phyloP scores from a whole-genome alignment of 2,888 invertebrate species.

The Stenodema calcarata region DNA sequence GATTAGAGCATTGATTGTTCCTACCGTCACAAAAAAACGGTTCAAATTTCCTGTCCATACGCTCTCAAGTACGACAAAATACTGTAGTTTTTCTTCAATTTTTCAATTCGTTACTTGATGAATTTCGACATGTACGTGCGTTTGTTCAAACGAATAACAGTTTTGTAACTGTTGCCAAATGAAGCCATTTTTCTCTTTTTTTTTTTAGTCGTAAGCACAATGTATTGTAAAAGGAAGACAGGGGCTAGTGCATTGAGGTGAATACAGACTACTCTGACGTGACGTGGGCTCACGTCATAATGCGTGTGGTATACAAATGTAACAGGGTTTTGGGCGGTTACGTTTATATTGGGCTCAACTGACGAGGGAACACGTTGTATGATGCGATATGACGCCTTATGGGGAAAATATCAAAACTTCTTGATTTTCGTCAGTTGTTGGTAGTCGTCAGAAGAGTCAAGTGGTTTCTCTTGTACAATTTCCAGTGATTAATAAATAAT shows the following conservation, averaged over 20 bases:
- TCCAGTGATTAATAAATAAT: too few species aligned
- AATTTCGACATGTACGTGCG: neutral
- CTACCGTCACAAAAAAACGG: neutral
- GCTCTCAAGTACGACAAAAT: neutral
- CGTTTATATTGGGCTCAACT: too few species aligned
- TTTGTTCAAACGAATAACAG: neutral
- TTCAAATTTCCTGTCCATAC: neutral
- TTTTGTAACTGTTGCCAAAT: neutral
- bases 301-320: too few species aligned
- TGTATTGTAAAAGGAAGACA: neutral
- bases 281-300: too few species aligned
- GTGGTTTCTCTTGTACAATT: too few species aligned
- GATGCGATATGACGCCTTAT: too few species aligned
- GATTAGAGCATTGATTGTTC: conserved; percentile 14
- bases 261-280: too few species aligned
- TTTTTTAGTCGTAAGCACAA: neutral
- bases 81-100: neutral
- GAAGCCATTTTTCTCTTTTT: neutral
- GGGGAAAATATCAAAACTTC: too few species aligned
- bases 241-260: neutral
- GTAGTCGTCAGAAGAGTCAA: too few species aligned
- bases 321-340: too few species aligned
- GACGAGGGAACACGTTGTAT: too few species aligned
- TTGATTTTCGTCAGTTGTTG: too few species aligned
- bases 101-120: neutral